phyloP scores from a whole-genome alignment of 2,797 vertebrate genomes.

The Lepilemur ruficaudatus region DNA sequence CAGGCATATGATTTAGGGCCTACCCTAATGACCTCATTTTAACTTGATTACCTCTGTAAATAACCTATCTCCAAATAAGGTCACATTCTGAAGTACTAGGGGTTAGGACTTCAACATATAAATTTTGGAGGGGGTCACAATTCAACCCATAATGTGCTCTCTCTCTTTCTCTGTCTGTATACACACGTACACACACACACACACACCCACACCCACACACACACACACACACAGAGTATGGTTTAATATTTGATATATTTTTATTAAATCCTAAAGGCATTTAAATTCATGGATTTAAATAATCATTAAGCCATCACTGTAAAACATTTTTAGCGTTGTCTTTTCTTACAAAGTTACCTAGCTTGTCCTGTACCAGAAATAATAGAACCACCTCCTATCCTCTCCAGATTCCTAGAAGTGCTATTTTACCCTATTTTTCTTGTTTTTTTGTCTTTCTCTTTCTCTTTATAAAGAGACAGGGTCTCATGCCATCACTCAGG shows the following conservation, averaged over 20 bases:
- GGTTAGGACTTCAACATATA: neutral
- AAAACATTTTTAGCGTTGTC: neutral
- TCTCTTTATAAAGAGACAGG: no score
- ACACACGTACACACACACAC: no score
- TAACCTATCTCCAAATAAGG: neutral
- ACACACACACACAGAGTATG: neutral
- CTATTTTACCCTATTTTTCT: neutral
- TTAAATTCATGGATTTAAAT: neutral
- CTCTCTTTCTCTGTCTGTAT: neutral
- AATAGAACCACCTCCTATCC: neutral
- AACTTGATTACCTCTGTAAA: neutral
- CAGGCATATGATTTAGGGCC: neutral
- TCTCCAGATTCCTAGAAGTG: neutral
- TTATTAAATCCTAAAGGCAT: neutral
- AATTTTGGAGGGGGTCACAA: neutral
- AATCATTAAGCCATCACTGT: neutral
- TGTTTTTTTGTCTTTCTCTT: neutral
- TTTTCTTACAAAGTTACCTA: neutral
- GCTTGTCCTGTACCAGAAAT: neutral
- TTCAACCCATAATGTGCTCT: neutral
- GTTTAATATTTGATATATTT: neutral
- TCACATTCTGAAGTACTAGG: neutral
- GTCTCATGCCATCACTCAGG: no score
- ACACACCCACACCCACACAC: no score
- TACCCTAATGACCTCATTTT: neutral